Evolutionary conservation across 2,113 vertebrate species (phyloP), one percentile per base, ranked within the genome.

Genomic region (Ardeotis arabs): DNA sequence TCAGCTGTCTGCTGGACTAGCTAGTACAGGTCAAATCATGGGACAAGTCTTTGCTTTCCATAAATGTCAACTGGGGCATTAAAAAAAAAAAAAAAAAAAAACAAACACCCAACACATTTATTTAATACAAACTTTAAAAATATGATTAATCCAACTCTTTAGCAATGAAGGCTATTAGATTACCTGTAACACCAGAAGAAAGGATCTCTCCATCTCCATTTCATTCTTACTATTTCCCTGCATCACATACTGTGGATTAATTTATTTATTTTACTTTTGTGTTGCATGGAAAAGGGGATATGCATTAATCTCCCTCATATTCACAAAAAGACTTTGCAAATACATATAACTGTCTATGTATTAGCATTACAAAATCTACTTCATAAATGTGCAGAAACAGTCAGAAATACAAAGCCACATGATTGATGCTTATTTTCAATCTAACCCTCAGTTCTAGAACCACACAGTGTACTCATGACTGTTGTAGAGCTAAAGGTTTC

Each of bases 11-110:
- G 19, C n/a, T 53, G 25, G 37, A 59, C 33, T 22, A n/a, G 18
- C 33, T 33, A 23, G n/a, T 25, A 33, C 4, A 8, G 8, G 10
- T n/a, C 64, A 67, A 72, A 62, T 23, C 49, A 53, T 1, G 0
- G 59, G 17, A 41, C 21, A 72, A 37, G 35, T 25, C 37, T 81
- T 67, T 63, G 17, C 17, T 28, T 74, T 89, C 45, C 14, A 0
- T 24, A 76, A 41, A 22, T 8, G 10, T 59, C 35, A 76, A 4
- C 17, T 44, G 12, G 14, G 20, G 20, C 22, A 90, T 10, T 8
- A 41, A 21, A 60, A 21, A 66, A 37, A 82, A 74, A 66, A 37
- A 82, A 74, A 0, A 2, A 7, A 47, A n/a, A 64, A 4, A 55
- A 3, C 9, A 39, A 39, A 39, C 39, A 41, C 13, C 41, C 41